phyloP scores from a whole-genome alignment of 2,113 vertebrate species.

The Anoplopoma fimbria region DNA sequence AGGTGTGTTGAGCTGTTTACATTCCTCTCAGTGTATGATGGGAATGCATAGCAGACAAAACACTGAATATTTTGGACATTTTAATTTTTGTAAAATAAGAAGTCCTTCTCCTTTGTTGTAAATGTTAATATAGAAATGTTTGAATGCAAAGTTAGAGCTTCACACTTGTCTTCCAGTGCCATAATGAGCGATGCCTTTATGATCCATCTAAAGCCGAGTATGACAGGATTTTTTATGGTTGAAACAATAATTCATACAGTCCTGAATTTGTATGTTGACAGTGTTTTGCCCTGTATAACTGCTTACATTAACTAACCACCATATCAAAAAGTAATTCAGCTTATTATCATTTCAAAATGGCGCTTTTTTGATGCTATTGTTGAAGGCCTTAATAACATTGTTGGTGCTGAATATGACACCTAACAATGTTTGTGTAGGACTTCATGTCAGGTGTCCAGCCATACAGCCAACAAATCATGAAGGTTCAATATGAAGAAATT shows the following conservation, averaged over 20 bases:
- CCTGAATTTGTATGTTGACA: conserved; percentile 30
- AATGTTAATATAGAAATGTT: conserved; percentile 57
- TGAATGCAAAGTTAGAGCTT: conserved; percentile 27
- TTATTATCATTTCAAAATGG: conserved; percentile 6
- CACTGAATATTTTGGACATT: conserved; percentile 59
- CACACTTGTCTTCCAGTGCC: conserved; percentile 25
- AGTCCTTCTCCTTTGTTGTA: conserved; percentile 30
- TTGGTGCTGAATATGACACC: not conserved
- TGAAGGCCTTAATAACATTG: not conserved
- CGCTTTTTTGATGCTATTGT: conserved; percentile 25
- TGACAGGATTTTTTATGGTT: not conserved
- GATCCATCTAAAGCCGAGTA: not conserved
- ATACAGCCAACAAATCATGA: not conserved
- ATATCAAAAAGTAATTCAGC: conserved; percentile 13
- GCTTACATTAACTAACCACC: conserved; percentile 12
- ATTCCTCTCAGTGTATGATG: conserved; percentile 47
- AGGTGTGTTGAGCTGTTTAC: conserved; percentile 35
- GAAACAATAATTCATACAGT: conserved; percentile 26
- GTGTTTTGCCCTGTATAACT: conserved; percentile 26
- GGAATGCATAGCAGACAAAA: conserved; percentile 42
- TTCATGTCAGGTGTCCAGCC: conserved; percentile 1
- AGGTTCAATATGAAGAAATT: conserved; percentile 5
- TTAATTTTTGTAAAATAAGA: conserved; percentile 54
- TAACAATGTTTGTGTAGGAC: not conserved
- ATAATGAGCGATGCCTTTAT: not conserved